Evolutionary conservation across 2,113 vertebrate species (phyloP).

Genomic region (Argyrosomus japonicus): DNA sequence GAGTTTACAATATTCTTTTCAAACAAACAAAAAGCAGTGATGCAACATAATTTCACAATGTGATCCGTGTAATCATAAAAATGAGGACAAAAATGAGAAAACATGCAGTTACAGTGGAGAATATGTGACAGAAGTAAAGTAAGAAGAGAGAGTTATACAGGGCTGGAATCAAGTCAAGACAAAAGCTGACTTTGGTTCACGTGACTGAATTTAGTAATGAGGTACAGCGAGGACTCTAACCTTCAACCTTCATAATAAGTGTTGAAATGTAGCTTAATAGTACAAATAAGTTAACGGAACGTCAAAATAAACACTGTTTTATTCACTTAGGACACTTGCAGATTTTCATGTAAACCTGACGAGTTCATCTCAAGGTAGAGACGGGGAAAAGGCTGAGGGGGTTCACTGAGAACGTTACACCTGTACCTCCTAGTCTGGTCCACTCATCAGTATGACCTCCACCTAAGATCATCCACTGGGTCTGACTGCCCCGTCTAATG

Average conservation of each 20-base stretch:
- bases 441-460: not conserved
- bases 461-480: not conserved
- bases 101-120: conserved; percentile 5
- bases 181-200: conserved; percentile 6
- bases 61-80: not conserved
- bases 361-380: not conserved
- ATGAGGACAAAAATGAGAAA: not conserved
- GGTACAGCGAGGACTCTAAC: not conserved
- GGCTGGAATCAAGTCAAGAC: conserved; percentile 3
- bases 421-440: not conserved
- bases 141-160: not conserved
- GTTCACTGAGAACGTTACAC: not conserved
- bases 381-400: not conserved
- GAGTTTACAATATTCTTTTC: not conserved
- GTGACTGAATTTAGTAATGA: conserved; percentile 22
- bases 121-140: not conserved
- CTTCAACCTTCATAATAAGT: not conserved
- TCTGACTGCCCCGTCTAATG: not conserved
- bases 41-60: not conserved
- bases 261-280: conserved; percentile 5
- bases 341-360: not conserved
- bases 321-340: not conserved
- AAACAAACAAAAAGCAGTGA: not conserved
- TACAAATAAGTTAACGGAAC: not conserved
- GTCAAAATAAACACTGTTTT: not conserved